Percentiles rank a stretch among this genome's conserved stretches.
These are phyloP conservation scores for Tribolium madens DNA, from an alignment of 1,140 invertebrate species.

Conservation along the genomic window DNA sequence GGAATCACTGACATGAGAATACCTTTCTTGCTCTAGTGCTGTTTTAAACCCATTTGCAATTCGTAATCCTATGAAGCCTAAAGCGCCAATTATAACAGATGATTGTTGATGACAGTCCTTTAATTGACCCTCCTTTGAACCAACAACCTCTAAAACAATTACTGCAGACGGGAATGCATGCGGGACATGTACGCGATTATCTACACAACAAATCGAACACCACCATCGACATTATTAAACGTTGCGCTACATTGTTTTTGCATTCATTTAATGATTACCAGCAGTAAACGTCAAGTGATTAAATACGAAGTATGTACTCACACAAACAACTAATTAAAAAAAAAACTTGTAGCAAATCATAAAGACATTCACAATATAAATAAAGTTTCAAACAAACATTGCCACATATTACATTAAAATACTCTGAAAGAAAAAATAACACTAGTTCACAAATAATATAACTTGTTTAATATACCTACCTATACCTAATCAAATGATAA, in stretches of 20 bases:
- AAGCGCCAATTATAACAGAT: neutral
- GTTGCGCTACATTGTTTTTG: neutral
- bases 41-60: neutral
- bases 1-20: neutral
- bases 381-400: too few relatives aligned
- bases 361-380: too few relatives aligned
- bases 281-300: neutral
- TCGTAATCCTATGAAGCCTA: neutral
- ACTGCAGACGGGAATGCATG: neutral
- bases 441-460: too few relatives aligned
- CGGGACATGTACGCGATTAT: constrained; percentile 7
- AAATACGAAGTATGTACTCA: too few relatives aligned
- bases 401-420: too few relatives aligned
- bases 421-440: too few relatives aligned
- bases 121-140: constrained; percentile 14
- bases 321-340: too few relatives aligned
- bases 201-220: neutral
- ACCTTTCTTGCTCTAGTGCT: neutral
- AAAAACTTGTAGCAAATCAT: too few relatives aligned
- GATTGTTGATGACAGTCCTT: neutral
- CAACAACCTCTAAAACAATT: neutral
- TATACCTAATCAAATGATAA: too few relatives aligned
- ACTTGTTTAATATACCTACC: too few relatives aligned
- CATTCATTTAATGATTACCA: neutral
- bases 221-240: neutral